A percentile compares a stretch with the other conserved stretches of the same genome.
Evolutionary conservation across 2,113 vertebrate genomes (phyloP).

Genomic region (Hiodon tergisus): DNA sequence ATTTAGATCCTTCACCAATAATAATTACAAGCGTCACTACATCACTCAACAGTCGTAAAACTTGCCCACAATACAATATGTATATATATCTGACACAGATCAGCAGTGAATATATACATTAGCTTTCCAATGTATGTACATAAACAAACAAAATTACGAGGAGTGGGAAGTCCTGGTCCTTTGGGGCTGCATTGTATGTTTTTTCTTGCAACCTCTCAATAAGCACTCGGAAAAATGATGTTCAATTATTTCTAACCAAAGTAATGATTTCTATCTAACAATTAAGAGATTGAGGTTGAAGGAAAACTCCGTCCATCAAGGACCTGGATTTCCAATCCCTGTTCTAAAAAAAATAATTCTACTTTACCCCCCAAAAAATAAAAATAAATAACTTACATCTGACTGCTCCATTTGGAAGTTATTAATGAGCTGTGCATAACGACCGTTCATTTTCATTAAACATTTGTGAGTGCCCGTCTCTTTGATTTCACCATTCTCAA

Average conservation of each 20-base stretch:
- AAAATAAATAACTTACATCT: slow-evolving; percentile 45
- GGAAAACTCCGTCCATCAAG: too few relatives aligned
- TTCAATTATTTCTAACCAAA: too few relatives aligned
- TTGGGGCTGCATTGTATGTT: too few relatives aligned
- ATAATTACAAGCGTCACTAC: background rate
- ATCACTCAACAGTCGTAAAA: background rate
- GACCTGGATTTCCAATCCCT: background rate
- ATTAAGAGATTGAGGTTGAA: too few relatives aligned
- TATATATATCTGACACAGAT: too few relatives aligned
- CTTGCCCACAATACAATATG: background rate
- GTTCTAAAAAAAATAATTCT: background rate
- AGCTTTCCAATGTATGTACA: too few relatives aligned
- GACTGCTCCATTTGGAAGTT: slow-evolving; percentile 60
- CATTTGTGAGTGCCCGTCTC: slow-evolving; percentile 66
- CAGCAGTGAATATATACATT: too few relatives aligned
- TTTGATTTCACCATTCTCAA: slow-evolving; percentile 67
- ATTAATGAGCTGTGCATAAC: slow-evolving; percentile 67
- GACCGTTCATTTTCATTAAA: slow-evolving; percentile 56
- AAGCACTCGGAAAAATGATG: too few relatives aligned
- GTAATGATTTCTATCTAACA: too few relatives aligned
- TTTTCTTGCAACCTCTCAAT: too few relatives aligned
- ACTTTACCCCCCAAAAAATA: background rate
- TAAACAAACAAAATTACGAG: too few relatives aligned
- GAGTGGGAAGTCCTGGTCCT: too few relatives aligned
- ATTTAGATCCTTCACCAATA: slow-evolving; percentile 33